These are phyloP conservation scores for Bettongia penicillata DNA, from an alignment of 2,113 vertebrate genomes.

Conservation along the genomic window DNA sequence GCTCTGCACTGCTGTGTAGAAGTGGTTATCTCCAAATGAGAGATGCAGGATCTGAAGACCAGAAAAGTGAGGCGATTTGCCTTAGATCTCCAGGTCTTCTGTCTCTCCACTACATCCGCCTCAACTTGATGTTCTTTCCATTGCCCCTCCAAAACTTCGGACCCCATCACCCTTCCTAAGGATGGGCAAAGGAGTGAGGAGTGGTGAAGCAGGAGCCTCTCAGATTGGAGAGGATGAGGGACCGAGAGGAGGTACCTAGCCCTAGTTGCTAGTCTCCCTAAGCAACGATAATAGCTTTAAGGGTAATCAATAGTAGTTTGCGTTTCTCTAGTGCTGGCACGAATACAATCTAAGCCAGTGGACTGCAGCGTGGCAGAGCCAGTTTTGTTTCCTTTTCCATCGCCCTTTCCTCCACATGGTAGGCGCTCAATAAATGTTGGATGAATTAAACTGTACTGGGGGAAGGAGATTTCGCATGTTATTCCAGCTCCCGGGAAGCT, in stretches of 20 bases:
- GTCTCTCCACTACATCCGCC: not conserved
- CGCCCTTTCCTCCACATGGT: not conserved
- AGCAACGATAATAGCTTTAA: not conserved
- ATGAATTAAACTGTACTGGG: not conserved
- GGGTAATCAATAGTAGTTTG: not conserved
- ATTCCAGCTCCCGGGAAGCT: not conserved
- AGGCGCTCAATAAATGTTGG: not conserved
- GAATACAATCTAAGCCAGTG: not conserved
- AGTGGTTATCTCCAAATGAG: not conserved
- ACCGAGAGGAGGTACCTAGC: not conserved
- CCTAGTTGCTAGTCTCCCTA: not conserved
- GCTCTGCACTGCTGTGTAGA: not conserved
- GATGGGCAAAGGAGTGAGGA: not conserved
- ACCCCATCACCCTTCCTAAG: not conserved
- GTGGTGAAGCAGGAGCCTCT: not conserved
- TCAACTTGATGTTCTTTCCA: not conserved
- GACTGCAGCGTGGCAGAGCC: not conserved
- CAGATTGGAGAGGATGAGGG: not conserved
- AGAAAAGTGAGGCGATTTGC: not conserved
- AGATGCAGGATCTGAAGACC: not conserved
- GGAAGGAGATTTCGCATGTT: not conserved
- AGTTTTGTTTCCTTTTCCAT: not conserved
- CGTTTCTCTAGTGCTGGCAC: not conserved
- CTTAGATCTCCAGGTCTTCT: not conserved
- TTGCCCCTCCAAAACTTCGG: not conserved